Conservation (phyloP, 1,140 invertebrate species). For the Leptonema lineaticorne region DNA sequence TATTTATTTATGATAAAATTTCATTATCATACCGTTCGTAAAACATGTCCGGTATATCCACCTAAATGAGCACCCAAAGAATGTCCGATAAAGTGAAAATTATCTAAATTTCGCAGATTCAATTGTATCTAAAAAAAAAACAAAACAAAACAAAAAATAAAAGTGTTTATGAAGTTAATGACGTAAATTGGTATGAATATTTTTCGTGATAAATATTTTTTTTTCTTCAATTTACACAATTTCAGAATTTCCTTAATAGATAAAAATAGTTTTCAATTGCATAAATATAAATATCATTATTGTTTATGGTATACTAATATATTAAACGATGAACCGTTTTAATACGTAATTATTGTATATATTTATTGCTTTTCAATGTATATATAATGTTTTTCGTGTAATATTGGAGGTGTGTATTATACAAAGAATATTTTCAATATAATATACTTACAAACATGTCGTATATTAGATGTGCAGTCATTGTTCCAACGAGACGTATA, state of each 20-base stretch:
- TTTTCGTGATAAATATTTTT: no score
- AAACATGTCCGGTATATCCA: constrained; percentile 76
- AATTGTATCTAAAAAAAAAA: constrained; percentile 53
- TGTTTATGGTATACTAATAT: no score
- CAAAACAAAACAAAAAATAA: no score
- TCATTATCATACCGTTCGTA: constrained; percentile 57
- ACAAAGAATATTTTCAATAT: background rate
- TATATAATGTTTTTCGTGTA: no score
- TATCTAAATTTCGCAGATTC: constrained; percentile 57
- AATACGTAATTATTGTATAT: no score
- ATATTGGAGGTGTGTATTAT: background rate
- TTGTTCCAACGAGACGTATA: constrained; percentile 80
- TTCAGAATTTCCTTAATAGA: no score
- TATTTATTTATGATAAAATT: background rate
- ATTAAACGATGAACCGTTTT: no score
- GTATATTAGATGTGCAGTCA: constrained; percentile 72
- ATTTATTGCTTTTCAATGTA: no score
- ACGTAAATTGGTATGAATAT: no score
- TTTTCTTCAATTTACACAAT: background rate
- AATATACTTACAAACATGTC: constrained; percentile 60
- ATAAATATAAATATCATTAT: no score
- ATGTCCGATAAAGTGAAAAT: constrained; percentile 86
- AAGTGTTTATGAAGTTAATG: no score
- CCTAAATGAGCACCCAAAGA: constrained; percentile 84
- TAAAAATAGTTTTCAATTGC: no score